Conservation (phyloP, 1,140 invertebrate species). For the Aradophagus sp. region DNA sequence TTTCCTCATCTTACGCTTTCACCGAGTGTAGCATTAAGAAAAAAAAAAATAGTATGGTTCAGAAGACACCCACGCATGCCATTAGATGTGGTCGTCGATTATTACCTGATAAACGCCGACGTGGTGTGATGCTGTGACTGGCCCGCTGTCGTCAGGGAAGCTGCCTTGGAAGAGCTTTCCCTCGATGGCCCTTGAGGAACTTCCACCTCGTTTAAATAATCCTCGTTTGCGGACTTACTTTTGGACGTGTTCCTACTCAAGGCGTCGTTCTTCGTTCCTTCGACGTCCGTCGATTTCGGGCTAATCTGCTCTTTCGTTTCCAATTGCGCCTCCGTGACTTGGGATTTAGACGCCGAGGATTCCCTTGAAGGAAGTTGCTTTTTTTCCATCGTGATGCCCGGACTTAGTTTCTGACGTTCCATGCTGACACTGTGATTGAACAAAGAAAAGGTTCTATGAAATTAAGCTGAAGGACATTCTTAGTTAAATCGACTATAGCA, state of each 20-base stretch:
- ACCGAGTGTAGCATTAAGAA: no score
- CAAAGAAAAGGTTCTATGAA: background rate
- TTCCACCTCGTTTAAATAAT: conserved; percentile 48
- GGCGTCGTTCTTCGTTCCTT: conserved; percentile 8
- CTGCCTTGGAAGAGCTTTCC: conserved; percentile 60
- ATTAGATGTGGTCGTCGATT: background rate
- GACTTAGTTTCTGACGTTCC: conserved; percentile 27
- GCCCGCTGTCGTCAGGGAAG: conserved; percentile 50
- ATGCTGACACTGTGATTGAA: conserved; percentile 11
- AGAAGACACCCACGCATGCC: background rate
- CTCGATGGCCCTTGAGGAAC: conserved; percentile 51
- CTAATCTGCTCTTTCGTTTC: conserved; percentile 27
- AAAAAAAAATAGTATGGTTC: no score
- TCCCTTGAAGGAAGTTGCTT: conserved; percentile 13
- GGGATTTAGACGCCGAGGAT: conserved; percentile 22
- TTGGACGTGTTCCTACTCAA: conserved; percentile 26
- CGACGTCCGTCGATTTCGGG: conserved; percentile 13
- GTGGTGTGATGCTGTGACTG: conserved; percentile 60
- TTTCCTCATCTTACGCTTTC: no score
- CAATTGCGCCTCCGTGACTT: conserved; percentile 23
- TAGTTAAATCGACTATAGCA: no score
- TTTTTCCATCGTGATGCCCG: conserved; percentile 18
- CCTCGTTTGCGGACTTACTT: conserved; percentile 40
- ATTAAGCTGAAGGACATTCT: background rate
- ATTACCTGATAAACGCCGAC: conserved; percentile 67